Conservation (phyloP, 2,797 vertebrate species). For the Anguilla marmorata region DNA sequence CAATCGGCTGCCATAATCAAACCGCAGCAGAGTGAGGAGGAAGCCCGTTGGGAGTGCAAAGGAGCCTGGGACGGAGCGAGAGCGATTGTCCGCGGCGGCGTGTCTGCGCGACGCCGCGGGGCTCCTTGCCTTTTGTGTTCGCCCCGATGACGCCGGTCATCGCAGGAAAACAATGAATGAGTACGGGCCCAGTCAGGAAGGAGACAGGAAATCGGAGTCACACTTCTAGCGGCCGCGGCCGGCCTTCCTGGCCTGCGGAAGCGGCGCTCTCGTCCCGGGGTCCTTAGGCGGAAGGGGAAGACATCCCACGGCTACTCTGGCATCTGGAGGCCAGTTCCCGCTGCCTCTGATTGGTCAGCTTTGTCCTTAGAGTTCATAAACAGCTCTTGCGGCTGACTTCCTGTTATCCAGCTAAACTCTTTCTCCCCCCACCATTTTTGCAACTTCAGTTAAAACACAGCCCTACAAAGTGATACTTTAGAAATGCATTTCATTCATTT, state of each 20-base stretch:
- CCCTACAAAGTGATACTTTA: not conserved
- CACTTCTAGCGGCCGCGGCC: slow-evolving; percentile 74
- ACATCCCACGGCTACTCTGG: not conserved
- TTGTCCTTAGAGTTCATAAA: not conserved
- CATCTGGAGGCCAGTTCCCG: not conserved
- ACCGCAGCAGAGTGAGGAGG: not conserved
- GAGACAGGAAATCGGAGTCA: slow-evolving; percentile 80
- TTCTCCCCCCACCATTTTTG: not conserved
- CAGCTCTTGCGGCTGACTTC: not conserved
- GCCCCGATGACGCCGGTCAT: not conserved
- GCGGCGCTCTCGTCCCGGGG: slow-evolving; percentile 1
- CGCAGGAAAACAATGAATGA: not conserved
- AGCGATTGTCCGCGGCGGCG: not conserved
- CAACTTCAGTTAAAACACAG: not conserved
- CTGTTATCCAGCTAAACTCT: not conserved
- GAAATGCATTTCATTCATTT: no score
- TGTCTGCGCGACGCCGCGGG: not conserved
- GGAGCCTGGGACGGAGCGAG: not conserved
- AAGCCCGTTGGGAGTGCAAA: not conserved
- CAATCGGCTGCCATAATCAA: not conserved
- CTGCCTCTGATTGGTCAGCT: not conserved
- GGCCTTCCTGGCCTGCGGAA: slow-evolving; percentile 67
- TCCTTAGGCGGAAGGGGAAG: not conserved
- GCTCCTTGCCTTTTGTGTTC: not conserved
- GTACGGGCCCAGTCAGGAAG: slow-evolving; percentile 64